These are phyloP conservation scores for Leptosomus discolor DNA, from an alignment of 2,113 vertebrate genomes.

Conservation along the genomic window DNA sequence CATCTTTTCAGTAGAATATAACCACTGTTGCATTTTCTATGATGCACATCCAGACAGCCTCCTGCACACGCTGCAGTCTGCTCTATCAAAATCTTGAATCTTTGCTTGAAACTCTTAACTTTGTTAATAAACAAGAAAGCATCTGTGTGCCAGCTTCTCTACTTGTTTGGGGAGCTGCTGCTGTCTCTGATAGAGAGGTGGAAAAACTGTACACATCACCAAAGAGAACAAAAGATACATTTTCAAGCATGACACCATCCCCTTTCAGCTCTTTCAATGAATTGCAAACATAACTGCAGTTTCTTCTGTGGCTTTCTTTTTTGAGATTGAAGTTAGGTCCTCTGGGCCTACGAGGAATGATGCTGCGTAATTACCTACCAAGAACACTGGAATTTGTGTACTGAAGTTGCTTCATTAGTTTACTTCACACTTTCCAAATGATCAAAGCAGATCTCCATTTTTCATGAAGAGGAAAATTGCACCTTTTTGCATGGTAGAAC, in stretches of 20 bases:
- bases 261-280: neutral
- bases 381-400: neutral
- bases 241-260: neutral
- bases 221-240: conserved; percentile 43
- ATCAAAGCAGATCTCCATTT: conserved; percentile 68
- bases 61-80: neutral
- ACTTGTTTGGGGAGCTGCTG: neutral
- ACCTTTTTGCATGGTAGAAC: conserved; percentile 66
- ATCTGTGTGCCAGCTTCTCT: neutral
- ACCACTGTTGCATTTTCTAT: neutral
- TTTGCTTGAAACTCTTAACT: conserved; percentile 11
- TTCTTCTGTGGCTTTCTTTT: conserved; percentile 35
- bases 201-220: neutral
- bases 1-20: neutral
- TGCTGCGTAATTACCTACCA: neutral
- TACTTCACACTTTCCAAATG: conserved; percentile 33
- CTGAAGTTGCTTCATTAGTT: conserved; percentile 34
- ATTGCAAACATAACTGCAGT: conserved; percentile 58
- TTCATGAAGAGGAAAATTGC: conserved; percentile 67
- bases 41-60: neutral
- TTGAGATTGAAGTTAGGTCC: conserved; percentile 11
- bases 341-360: neutral
- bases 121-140: neutral
- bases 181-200: neutral
- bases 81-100: neutral